Base-by-base conservation (phyloP, 2,113 vertebrate genomes). In the Hymenochirus boettgeri region DNA sequence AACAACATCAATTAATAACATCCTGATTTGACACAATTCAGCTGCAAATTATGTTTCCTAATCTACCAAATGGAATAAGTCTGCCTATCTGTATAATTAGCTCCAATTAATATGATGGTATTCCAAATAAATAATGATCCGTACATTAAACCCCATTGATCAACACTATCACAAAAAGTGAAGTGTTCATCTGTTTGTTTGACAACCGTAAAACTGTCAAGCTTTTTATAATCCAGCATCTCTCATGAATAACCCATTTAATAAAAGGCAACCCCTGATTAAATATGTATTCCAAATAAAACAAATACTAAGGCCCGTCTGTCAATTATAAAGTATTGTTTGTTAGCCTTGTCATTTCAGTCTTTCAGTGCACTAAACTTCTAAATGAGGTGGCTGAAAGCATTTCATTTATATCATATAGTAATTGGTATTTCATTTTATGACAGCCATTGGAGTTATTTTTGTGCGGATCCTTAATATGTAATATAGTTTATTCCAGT, bases 201-300 rank as follows among this genome's bases (percentile, higher is more conserved):
- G 54, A 51, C 48, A 50, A 57, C 18, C 53, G 13, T 19, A 22
- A 57, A 11, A 57, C 56, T 25, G n/a, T n/a, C 12, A 5, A 24
- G n/a, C 45, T 57, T 59, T 57, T 66, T 51, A 55, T 66, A 27
- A 48, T 57, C 47, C 46, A 13, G n/a, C 23, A 48, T 50, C 18
- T 24, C 46, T 66, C 64, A 66, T 66, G 55, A 66, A 66, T 66
- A 52, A 66, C 46, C 39, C 47, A 59, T 66, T 57, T 66, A 66
- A 51, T 66, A 66, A 59, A 66, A 58, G 64, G 31, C 50, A 66
- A 50, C 15, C 63, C 7, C 31, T 51, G 45, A 66, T 66, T 51
- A 66, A 66, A 39, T 59, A 66, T 66, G 58, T 52, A 58, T 58
- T n/a, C 46, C 7, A 51, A 58, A 66, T 42, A 59, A 52, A 66